phyloP scores from a whole-genome alignment of 2,797 vertebrate species.

The Megaceryle alcyon region DNA sequence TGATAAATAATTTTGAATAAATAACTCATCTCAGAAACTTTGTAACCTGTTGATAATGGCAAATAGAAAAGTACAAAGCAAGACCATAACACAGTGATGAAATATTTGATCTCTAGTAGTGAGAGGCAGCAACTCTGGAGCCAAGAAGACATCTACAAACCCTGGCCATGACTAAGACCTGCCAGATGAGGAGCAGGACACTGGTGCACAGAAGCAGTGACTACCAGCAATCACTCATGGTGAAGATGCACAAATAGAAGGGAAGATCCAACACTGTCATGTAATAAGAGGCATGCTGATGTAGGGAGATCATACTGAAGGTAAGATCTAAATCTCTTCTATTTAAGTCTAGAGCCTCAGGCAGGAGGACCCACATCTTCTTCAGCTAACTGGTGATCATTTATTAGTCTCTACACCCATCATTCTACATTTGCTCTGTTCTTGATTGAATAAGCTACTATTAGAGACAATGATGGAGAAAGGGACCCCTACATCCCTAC shows the following conservation, averaged over 20 bases:
- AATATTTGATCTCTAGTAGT: neutral
- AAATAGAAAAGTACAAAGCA: neutral
- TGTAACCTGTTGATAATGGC: neutral
- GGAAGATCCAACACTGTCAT: neutral
- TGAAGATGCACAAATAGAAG: neutral
- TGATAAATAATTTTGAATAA: neutral
- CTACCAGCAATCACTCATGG: rapidly evolving
- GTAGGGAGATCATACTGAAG: neutral
- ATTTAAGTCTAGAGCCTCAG: neutral
- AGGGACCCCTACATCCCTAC: neutral
- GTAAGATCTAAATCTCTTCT: neutral
- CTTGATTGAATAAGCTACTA: neutral
- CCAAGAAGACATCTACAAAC: neutral
- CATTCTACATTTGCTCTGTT: neutral
- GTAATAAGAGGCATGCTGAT: neutral
- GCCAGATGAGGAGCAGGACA: neutral
- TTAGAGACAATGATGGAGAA: neutral
- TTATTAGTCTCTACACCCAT: neutral
- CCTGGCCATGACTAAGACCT: neutral
- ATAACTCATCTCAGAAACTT: neutral
- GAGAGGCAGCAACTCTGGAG: neutral
- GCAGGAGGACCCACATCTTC: neutral
- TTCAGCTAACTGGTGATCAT: neutral
- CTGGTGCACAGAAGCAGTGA: neutral
- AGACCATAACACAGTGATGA: rapidly evolving